Evolutionary conservation across 2,888 invertebrate genomes (phyloP).

Genomic region (Phaonia tiefii): DNA sequence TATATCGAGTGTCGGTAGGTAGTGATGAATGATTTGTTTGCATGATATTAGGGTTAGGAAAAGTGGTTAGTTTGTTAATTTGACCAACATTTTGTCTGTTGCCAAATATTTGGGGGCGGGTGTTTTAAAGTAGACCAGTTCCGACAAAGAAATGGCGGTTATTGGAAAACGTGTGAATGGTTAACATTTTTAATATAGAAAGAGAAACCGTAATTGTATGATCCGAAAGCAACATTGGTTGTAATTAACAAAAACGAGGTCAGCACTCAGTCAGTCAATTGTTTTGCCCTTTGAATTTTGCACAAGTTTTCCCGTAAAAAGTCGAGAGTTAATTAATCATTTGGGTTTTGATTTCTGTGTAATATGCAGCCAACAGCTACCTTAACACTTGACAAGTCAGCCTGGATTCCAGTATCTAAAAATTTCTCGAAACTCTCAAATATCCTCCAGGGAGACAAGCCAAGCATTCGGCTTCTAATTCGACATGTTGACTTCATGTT

Average conservation of each 20-base stretch:
- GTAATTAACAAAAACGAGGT: background rate
- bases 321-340: background rate
- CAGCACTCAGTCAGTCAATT: constrained; percentile 24
- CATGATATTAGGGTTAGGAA: background rate
- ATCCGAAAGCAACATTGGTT: constrained; percentile 31
- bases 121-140: constrained; percentile 47
- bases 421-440: constrained; percentile 25
- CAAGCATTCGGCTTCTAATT: constrained; percentile 32
- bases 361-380: constrained; percentile 38
- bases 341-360: background rate
- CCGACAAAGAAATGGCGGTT: background rate
- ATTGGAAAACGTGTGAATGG: constrained; percentile 43
- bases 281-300: background rate
- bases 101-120: constrained; percentile 28
- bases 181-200: constrained; percentile 54
- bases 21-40: constrained; percentile 44
- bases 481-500: constrained; percentile 36
- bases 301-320: constrained; percentile 47
- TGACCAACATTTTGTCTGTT: constrained; percentile 14
- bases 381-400: background rate
- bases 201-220: too few species aligned
- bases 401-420: constrained; percentile 2
- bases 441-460: constrained; percentile 21
- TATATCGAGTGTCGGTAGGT: background rate
- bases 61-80: constrained; percentile 27